Conservation (phyloP, 2,888 invertebrate species). For the Oscheius sp. region DNA sequence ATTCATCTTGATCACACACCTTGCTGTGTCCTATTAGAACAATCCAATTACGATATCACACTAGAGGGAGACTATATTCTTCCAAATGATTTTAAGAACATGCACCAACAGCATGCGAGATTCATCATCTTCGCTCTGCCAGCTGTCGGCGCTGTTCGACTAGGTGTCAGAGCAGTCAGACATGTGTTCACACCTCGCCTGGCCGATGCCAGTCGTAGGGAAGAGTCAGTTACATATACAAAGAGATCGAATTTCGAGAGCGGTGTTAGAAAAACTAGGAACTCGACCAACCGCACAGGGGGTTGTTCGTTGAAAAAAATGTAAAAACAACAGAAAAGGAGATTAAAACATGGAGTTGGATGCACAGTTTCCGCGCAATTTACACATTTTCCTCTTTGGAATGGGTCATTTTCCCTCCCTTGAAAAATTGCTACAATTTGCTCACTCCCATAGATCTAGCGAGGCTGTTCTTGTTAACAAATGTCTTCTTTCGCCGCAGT, state of each 20-base stretch:
- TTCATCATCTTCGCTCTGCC: conserved; percentile 22
- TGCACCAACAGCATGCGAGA: background rate
- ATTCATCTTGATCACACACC: conserved; percentile 15
- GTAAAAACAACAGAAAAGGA: background rate
- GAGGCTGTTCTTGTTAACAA: background rate
- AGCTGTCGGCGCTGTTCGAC: conserved; percentile 30
- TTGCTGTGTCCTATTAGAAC: background rate
- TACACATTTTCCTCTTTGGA: background rate
- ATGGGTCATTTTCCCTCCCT: background rate
- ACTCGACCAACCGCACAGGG: background rate
- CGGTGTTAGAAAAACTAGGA: background rate
- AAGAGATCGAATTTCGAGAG: conserved; percentile 22
- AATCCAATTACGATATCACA: conserved; percentile 4
- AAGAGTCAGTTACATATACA: conserved; percentile 24
- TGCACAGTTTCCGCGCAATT: background rate
- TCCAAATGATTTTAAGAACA: background rate
- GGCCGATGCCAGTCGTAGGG: conserved; percentile 9
- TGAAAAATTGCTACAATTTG: background rate
- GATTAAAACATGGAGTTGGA: background rate
- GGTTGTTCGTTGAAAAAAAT: background rate
- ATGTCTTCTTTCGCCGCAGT: background rate
- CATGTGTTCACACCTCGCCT: conserved; percentile 29
- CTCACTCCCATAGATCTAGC: background rate
- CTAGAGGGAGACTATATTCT: conserved; percentile 1
- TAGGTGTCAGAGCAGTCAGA: conserved; percentile 31